These are phyloP conservation scores for Dasyprocta punctata DNA, from an alignment of 2,113 vertebrate species.

Conservation along the genomic window DNA sequence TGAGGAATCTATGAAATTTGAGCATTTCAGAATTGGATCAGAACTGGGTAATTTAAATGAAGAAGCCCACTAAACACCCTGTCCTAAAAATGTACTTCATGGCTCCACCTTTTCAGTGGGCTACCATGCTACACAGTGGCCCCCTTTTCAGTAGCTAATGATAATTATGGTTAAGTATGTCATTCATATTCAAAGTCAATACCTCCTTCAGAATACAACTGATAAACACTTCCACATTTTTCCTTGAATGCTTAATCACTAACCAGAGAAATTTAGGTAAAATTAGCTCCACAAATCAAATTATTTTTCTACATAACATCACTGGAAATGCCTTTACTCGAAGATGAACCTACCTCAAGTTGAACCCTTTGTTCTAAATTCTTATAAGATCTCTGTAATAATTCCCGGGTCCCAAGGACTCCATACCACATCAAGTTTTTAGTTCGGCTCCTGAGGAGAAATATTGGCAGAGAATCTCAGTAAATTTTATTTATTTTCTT, in stretches of 20 bases:
- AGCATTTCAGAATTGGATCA: not conserved
- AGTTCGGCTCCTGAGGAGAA: constrained; percentile 93
- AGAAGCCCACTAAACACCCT: not conserved
- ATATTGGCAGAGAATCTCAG: constrained; percentile 20
- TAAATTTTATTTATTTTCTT: constrained; percentile 26
- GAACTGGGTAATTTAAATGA: not conserved
- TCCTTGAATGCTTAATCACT: not conserved
- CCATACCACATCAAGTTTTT: constrained; percentile 99
- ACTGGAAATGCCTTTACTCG: not conserved
- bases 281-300: not conserved
- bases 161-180: not conserved
- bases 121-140: not conserved
- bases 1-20: not conserved
- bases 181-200: not conserved
- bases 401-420: constrained; percentile 96
- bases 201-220: not conserved
- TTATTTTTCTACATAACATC: not conserved
- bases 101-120: not conserved
- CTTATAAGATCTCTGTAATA: constrained; percentile 98
- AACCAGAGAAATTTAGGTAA: not conserved
- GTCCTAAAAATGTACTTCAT: not conserved
- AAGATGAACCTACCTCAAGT: constrained; percentile 91
- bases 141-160: not conserved
- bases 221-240: not conserved
- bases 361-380: constrained; percentile 99